Base-by-base conservation (phyloP, 2,888 invertebrate species). In the Drosophila lacicola region DNA sequence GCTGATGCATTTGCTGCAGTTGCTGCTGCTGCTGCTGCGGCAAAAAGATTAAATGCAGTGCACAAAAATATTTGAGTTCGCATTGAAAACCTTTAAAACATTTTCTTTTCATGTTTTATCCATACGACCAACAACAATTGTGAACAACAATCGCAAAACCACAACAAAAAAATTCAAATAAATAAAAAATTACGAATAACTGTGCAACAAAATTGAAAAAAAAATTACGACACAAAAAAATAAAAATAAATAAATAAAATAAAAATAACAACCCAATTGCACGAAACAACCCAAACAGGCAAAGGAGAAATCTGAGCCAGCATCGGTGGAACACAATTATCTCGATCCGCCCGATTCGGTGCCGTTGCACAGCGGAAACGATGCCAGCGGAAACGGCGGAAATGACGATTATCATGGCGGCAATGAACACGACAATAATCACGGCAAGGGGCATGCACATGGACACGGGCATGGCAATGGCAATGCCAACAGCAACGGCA, bases 271-370 rank as follows among this genome's bases (percentile, higher is more conserved):
- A 53, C 46, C 41, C 42, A 57, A 64, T 19, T 51, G 14, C 56
- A 72, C 41, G 44, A 70, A 55, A 63, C 57, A 66, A 42, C 37
- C 19, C 51, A 46, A 37, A 13, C 60, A 91, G 91, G 82, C 84
- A 74, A 91, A 90, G 68, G 88, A 90, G 78, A 92, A 91, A 90
- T 86, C 89, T 55, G 90, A 90, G 81, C 89, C 92, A 66, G 81
- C 91, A 83, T 91, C 92, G 63, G 88, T 92, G 75, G 92, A 92
- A 78, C 90, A 92, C 85, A 92, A 92, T 91, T 90, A 91, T 89
- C 91, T 92, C 73, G 92, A 92, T 79, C 90, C 90, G 65, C 92
- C 92, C 73, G 92, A 92, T 88, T 90, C 91, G 72, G 90, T 90
- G 88, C 91, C 92, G 76, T 75, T 91, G 78, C 91, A 92, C 86